Conservation (phyloP, 2,797 vertebrate genomes). For the Coracias cyanogaster region DNA sequence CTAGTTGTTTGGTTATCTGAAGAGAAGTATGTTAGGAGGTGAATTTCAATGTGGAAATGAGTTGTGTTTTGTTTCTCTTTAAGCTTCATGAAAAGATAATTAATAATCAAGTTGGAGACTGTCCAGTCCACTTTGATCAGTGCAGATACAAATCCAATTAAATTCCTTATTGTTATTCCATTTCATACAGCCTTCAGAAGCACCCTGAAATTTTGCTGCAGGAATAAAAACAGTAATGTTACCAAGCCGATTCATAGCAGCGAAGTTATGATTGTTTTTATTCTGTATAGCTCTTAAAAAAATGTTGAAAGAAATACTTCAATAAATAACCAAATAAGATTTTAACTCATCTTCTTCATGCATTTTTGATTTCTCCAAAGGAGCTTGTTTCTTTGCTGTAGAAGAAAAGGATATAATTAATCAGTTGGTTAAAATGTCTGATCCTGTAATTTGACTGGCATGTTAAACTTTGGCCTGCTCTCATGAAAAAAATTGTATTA, state of each 20-base stretch:
- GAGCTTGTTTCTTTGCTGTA: background rate
- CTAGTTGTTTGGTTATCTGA: background rate
- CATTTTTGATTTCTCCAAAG: background rate
- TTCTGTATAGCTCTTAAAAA: background rate
- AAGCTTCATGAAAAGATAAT: background rate
- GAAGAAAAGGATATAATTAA: background rate
- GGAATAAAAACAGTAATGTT: background rate
- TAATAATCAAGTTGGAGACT: background rate
- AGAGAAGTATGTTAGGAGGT: background rate
- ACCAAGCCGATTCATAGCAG: background rate
- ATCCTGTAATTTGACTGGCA: background rate
- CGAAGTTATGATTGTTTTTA: background rate
- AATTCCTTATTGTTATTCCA: background rate
- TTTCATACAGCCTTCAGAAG: background rate
- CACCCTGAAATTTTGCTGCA: background rate
- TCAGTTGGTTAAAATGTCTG: background rate
- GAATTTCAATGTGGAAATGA: conserved; percentile 7
- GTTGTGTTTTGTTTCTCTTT: background rate
- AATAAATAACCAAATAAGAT: background rate
- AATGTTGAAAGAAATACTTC: background rate
- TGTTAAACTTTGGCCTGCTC: background rate
- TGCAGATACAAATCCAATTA: background rate
- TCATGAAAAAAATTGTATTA: background rate
- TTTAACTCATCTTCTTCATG: background rate
- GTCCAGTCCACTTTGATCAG: background rate